Evolutionary conservation across 2,797 vertebrate species (phyloP).

Genomic region (Micromesistius poutassou): DNA sequence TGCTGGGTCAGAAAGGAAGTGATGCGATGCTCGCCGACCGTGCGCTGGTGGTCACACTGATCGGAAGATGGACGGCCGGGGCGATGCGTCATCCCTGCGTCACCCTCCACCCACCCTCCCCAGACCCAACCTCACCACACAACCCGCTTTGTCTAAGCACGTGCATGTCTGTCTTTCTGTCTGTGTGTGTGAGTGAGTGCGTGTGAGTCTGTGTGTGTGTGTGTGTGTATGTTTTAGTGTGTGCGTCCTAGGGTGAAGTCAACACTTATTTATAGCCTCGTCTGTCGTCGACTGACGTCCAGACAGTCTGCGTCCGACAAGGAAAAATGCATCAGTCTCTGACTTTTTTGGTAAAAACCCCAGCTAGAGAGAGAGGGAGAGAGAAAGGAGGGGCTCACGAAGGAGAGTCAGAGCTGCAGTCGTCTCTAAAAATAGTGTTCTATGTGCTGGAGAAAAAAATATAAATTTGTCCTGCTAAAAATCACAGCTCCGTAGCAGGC

Average conservation of each 20-base stretch:
- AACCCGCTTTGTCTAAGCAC: slow-evolving; percentile 11
- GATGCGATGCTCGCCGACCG: slow-evolving; percentile 31
- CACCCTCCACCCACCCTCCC: slow-evolving; percentile 34
- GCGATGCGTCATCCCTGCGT: slow-evolving; percentile 48
- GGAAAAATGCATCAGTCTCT: slow-evolving; percentile 60
- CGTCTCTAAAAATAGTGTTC: slow-evolving; percentile 69
- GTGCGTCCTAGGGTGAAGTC: slow-evolving; percentile 52
- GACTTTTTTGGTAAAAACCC: slow-evolving; percentile 76
- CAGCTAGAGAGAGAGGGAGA: slow-evolving; percentile 21
- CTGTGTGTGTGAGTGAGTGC: slow-evolving; percentile 7
- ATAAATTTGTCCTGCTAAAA: slow-evolving; percentile 64
- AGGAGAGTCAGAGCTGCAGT: slow-evolving; percentile 67
- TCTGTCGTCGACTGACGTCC: slow-evolving; percentile 56
- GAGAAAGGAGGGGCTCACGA: neutral
- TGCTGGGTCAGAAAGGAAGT: slow-evolving; percentile 25
- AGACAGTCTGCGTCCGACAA: slow-evolving; percentile 75
- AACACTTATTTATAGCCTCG: slow-evolving; percentile 62
- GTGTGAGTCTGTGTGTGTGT: slow-evolving; percentile 17
- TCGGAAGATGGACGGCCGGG: slow-evolving; percentile 29
- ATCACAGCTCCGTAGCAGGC: slow-evolving; percentile 63
- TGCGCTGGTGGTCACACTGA: slow-evolving; percentile 24
- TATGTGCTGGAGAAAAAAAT: slow-evolving; percentile 44
- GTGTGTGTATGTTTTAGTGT: slow-evolving; percentile 17
- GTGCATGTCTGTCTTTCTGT: slow-evolving; percentile 15
- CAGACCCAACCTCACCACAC: slow-evolving; percentile 24